Evolutionary conservation across 2,888 invertebrate genomes (phyloP), one percentile per base, ranked within the genome.

Genomic region (Gymnosoma rotundatum): DNA sequence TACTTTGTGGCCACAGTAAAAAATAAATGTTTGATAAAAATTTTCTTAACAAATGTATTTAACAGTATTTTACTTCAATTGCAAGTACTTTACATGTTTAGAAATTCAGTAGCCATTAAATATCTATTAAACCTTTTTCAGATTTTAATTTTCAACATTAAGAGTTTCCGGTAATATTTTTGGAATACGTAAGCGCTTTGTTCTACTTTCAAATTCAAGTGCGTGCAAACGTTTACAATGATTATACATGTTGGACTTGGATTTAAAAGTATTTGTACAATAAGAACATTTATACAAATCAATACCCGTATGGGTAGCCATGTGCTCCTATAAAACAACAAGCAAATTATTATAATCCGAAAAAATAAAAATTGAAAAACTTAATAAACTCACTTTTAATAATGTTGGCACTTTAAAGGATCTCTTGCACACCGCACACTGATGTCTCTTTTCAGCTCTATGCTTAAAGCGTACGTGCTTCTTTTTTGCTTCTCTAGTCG

Each of bases 221-320:
- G 89, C 89, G 75, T 92, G 91, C 78, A 87, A 87, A 76, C 90
- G 91, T 86, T 91, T 91, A 42, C 89, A 89, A 85, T 91, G 91
- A 1, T 90, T 89, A 84, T 90, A 89, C 89, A 91, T 89, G 76
- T 91, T 91, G 0, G 89, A 91, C 80, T 89, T 90, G 21, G 90
- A 90, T 74, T 90, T 90, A 70, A 90, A 91, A 32, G 90, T 90
- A 83, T 88, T 89, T 12, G 90, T 88, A 54, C 91, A 91, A 84
- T 90, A 90, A 21, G 88, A 86, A 75, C 91, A 91, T 16, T 89
- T 90, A 78, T 91, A 91, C 38, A 91, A 78, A n/a, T 89, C 90
- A 78, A 90, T 89, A 10, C 88, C 88, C 1, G 91, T 91, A 18
- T 91, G 91, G 5, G 90, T 90, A 50, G 91, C 89, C 89, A 91